Percentiles rank a stretch among this genome's conserved stretches.
phyloP scores from a whole-genome alignment of 2,888 invertebrate species.

The Lasioglossum morio region DNA sequence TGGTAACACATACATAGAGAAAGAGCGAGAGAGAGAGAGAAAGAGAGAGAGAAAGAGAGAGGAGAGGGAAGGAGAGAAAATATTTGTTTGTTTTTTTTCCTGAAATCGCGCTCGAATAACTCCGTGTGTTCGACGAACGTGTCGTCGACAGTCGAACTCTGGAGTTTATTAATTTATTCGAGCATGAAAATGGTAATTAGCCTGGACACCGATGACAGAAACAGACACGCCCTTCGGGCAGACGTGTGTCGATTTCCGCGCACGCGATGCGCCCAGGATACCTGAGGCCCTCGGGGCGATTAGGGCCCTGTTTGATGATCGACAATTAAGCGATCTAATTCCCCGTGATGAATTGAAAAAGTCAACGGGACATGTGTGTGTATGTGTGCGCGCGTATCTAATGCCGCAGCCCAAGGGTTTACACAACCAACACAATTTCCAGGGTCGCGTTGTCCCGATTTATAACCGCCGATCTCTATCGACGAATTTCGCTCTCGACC shows the following conservation, averaged over 20 bases:
- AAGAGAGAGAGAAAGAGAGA: no score
- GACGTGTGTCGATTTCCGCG: constrained; percentile 73
- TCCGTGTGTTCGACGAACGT: constrained; percentile 64
- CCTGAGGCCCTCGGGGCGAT: constrained; percentile 55
- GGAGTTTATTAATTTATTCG: constrained; percentile 84
- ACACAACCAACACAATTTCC: not conserved
- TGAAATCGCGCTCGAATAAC: constrained; percentile 58
- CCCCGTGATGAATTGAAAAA: constrained; percentile 39
- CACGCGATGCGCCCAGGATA: constrained; percentile 58
- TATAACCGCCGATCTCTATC: not conserved
- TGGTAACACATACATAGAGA: not conserved
- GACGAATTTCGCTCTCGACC: not conserved
- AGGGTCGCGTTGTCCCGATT: not conserved
- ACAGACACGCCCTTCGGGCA: constrained; percentile 81
- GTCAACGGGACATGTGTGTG: constrained; percentile 4
- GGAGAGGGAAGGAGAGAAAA: not conserved
- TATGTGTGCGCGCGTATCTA: not conserved
- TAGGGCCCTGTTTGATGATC: constrained; percentile 56
- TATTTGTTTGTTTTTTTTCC: constrained; percentile 6
- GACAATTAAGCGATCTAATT: constrained; percentile 58
- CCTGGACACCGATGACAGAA: constrained; percentile 83
- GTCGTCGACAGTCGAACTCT: constrained; percentile 76
- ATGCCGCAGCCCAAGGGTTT: not conserved
- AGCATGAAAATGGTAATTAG: constrained; percentile 84
- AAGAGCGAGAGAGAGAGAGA: no score